These are phyloP conservation scores for Dendrolimus pini DNA, from an alignment of 2,888 invertebrate genomes.

Conservation along the genomic window DNA sequence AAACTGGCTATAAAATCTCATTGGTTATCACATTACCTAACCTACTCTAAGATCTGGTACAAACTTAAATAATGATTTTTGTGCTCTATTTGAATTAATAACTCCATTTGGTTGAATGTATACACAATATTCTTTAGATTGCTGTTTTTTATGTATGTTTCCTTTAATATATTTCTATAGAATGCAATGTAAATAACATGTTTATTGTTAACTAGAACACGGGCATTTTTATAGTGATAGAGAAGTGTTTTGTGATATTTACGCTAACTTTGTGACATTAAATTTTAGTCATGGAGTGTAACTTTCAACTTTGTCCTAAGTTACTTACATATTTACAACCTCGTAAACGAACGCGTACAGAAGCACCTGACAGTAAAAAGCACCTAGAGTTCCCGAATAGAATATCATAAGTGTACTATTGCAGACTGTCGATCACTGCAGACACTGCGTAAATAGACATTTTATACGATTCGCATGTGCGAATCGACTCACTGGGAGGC, in stretches of 20 bases:
- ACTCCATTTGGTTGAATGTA: slow-evolving; percentile 22
- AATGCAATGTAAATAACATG: slow-evolving; percentile 5
- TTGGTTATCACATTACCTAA: slow-evolving; percentile 73
- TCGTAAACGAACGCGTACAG: slow-evolving; percentile 67
- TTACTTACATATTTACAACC: slow-evolving; percentile 69
- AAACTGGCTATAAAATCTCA: slow-evolving; percentile 67
- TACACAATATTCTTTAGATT: slow-evolving; percentile 3
- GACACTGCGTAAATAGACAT: slow-evolving; percentile 38
- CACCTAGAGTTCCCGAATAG: slow-evolving; percentile 72
- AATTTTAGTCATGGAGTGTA: slow-evolving; percentile 55
- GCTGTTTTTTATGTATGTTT: background rate
- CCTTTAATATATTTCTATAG: background rate
- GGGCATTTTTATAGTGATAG: too few species aligned
- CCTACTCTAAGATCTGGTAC: slow-evolving; percentile 69
- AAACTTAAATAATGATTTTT: slow-evolving; percentile 64
- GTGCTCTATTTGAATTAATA: slow-evolving; percentile 50
- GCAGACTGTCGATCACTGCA: slow-evolving; percentile 47
- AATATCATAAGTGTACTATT: slow-evolving; percentile 64
- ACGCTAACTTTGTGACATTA: slow-evolving; percentile 49
- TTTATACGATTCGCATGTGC: slow-evolving; percentile 25
- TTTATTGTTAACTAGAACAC: slow-evolving; percentile 11
- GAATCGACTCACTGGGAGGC: slow-evolving; percentile 48
- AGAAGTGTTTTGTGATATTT: background rate
- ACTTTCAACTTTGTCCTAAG: slow-evolving; percentile 50
- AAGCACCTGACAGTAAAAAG: slow-evolving; percentile 75